Evolutionary conservation across 2,797 vertebrate species (phyloP).

Genomic region (Pteronotus mesoamericanus): DNA sequence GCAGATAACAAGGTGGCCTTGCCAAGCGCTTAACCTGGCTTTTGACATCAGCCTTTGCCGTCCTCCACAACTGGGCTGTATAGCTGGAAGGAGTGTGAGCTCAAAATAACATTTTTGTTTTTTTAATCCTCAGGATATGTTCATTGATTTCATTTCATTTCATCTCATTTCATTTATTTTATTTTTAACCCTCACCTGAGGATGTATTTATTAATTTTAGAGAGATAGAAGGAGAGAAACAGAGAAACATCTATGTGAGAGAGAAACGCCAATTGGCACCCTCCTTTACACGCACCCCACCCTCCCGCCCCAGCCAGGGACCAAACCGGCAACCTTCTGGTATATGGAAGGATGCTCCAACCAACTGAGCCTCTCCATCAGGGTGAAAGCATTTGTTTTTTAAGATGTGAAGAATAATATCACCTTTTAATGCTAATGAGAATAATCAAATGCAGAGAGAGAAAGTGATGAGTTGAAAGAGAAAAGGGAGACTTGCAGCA

Average conservation of each 20-base stretch:
- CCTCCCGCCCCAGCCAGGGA: not conserved
- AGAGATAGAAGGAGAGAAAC: not conserved
- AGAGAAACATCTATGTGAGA: not conserved
- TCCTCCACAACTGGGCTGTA: no score
- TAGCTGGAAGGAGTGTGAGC: not conserved
- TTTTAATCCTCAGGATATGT: not conserved
- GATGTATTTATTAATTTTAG: not conserved
- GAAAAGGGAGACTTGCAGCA: not conserved
- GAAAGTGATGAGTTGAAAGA: not conserved
- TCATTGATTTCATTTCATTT: not conserved
- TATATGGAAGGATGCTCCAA: not conserved
- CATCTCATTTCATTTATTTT: no score
- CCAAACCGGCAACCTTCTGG: not conserved
- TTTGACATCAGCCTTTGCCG: no score
- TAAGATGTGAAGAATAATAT: not conserved
- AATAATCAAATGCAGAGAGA: not conserved
- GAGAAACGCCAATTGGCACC: not conserved
- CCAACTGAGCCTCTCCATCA: not conserved
- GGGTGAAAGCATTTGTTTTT: not conserved
- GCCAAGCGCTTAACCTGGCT: no score
- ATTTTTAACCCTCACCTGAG: not conserved
- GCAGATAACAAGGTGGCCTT: no score
- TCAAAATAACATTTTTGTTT: not conserved
- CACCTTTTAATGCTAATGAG: not conserved
- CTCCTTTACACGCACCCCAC: no score